These are phyloP conservation scores for Atherinosoma microstoma DNA, from an alignment of 2,797 vertebrate genomes.

Conservation along the genomic window DNA sequence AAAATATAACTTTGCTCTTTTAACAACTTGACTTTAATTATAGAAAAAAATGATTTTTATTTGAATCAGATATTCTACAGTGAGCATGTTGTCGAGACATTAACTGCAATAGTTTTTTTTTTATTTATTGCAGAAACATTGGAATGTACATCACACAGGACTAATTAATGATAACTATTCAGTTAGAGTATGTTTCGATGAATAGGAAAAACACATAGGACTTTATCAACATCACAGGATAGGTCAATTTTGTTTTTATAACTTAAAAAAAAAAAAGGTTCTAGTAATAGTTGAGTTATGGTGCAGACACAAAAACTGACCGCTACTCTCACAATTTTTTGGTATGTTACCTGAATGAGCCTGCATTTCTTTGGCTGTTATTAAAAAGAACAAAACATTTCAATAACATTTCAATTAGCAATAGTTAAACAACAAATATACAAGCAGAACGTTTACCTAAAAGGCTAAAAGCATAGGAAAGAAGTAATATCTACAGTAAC, in stretches of 20 bases:
- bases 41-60: background rate
- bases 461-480: background rate
- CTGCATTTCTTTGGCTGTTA: background rate
- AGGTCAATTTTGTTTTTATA: too few species aligned
- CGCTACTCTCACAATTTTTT: background rate
- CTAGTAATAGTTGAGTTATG: background rate
- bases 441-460: slow-evolving; percentile 2
- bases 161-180: too few species aligned
- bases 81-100: background rate
- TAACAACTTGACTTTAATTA: background rate
- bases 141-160: background rate
- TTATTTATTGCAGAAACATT: background rate
- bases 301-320: background rate
- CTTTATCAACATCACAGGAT: too few species aligned
- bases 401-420: background rate
- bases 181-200: too few species aligned
- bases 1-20: background rate
- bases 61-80: background rate
- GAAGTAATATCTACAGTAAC: background rate
- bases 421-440: background rate
- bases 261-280: background rate
- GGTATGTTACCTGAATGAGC: background rate
- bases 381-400: background rate
- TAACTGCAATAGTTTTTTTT: background rate
- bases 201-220: too few species aligned